Evolutionary conservation across 2,797 vertebrate species (phyloP).

Genomic region (Dryobates pubescens): DNA sequence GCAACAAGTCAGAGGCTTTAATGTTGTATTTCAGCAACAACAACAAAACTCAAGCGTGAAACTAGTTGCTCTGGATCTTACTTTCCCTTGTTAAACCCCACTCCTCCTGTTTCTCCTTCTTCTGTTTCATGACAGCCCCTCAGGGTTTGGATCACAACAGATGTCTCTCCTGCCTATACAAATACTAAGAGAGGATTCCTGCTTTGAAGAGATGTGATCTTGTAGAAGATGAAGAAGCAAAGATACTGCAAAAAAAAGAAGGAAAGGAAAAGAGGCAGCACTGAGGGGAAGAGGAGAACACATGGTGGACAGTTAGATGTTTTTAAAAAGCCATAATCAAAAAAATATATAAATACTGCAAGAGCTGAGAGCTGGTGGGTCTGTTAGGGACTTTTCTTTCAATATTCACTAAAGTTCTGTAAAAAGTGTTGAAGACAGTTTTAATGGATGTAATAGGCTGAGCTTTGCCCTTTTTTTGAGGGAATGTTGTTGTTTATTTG

Average conservation of each 20-base stretch:
- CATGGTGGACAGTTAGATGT: background rate
- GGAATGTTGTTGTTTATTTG: background rate
- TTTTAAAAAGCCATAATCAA: background rate
- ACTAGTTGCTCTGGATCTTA: background rate
- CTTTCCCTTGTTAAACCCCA: background rate
- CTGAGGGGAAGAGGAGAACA: background rate
- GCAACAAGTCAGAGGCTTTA: fast-evolving
- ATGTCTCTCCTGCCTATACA: background rate
- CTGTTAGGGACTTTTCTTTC: background rate
- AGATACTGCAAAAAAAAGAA: background rate
- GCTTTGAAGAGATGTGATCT: background rate
- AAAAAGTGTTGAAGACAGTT: background rate
- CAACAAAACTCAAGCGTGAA: background rate
- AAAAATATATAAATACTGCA: background rate
- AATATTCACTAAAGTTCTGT: background rate
- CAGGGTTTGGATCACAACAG: background rate
- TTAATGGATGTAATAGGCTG: background rate
- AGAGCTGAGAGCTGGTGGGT: background rate
- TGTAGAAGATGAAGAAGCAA: background rate
- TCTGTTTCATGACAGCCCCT: background rate
- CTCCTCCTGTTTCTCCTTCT: background rate
- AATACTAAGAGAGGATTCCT: background rate
- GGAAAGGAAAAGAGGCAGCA: background rate
- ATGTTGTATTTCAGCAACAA: background rate
- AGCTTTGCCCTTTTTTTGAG: constrained; percentile 17